Evolutionary conservation across 2,888 invertebrate genomes (phyloP), one percentile per base, ranked within the genome.

Genomic region (Melinaea menophilus): DNA sequence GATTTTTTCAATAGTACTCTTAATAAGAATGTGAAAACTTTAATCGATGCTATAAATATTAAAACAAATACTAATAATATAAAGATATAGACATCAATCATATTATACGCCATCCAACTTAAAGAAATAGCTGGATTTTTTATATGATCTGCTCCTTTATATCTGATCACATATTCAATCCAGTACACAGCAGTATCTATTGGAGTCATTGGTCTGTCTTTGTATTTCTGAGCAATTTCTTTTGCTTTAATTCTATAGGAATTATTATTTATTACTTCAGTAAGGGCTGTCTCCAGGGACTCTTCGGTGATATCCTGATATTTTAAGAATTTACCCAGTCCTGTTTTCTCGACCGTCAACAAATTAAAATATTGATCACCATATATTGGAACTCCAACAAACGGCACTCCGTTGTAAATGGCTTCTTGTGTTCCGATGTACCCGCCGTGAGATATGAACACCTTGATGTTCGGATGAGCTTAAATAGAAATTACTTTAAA

Each of bases 361-460:
- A 92, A 79, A 69, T 92, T 92, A 75, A 88, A 84, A 68, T 85
- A 87, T 73, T 92, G 92, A 74, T 92, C 92, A 2, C 79, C 84
- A 68, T 88, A 91, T 66, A 92, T 83, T 12, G 92, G 92, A 55
- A 92, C 74, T 0, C 91, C 92, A 5, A 92, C 69, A 5, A 92
- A 80, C 2, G 93, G 93, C 0, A 93, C 90, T 12, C 91, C 93
- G 71, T 93, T 85, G 75, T 86, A 93, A 54, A 90, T 86, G 0
- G 94, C 91, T 78, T 94, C 94, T 72, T 92, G 92, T 1, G 93
- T 86, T 48, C 94, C 93, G 66, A 94, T 93, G 64, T 93, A 85
- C 3, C 94, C 94, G 4, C 94, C 94, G 72, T 94, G 94, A 0
- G 93, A 92, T 71, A 95, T 91, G 72, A 95, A 94, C 0, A 92